A percentile compares a stretch with the other conserved stretches of the same genome.
Conservation (phyloP, 2,113 vertebrate species). For the Hippolais icterina region DNA sequence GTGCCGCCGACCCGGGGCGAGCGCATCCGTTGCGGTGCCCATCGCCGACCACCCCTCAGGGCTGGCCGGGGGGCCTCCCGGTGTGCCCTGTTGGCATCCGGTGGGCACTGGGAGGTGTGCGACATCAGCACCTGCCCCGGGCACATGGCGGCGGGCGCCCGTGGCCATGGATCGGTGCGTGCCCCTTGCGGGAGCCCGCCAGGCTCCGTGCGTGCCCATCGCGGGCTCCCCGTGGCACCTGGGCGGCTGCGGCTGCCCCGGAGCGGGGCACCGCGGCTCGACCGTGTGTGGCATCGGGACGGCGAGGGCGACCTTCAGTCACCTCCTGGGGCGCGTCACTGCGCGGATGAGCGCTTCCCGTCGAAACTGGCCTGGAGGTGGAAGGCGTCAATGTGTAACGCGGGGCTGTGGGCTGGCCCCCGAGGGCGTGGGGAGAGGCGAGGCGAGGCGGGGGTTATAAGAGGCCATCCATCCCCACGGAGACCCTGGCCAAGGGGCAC, state of each 20-base stretch:
- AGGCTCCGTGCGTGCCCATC: not conserved
- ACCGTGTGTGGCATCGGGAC: not conserved
- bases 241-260: too few relatives aligned
- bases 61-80: rapidly evolving
- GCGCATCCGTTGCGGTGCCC: not conserved
- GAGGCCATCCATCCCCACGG: not conserved
- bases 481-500: not conserved
- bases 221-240: rapidly evolving
- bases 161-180: rapidly evolving
- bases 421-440: not conserved
- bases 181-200: not conserved
- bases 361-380: not conserved
- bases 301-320: not conserved
- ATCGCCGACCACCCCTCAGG: rapidly evolving
- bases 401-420: not conserved
- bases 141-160: rapidly evolving
- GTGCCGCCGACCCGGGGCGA: not conserved
- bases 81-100: not conserved
- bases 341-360: not conserved
- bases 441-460: not conserved
- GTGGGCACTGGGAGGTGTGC: rapidly evolving
- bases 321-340: rapidly evolving
- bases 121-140: not conserved
- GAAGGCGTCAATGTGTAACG: not conserved
- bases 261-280: rapidly evolving